Conservation (phyloP, 2,113 vertebrate species). For the Hydrolagus affinis region DNA sequence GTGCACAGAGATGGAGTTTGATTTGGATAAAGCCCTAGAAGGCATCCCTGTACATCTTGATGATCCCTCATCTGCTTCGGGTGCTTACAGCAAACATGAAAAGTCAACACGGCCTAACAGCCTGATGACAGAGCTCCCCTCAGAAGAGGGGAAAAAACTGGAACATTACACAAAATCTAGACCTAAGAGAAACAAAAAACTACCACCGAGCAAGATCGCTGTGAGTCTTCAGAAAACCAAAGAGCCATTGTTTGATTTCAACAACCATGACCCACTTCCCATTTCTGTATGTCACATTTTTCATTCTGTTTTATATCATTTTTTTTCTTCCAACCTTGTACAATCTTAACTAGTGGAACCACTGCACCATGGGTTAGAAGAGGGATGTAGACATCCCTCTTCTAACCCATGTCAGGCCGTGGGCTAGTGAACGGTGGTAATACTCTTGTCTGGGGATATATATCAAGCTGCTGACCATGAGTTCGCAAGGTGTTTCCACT, state of each 20-base stretch:
- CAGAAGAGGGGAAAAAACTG: slow-evolving; percentile 84
- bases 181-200: slow-evolving; percentile 85
- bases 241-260: background rate
- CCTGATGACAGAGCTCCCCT: slow-evolving; percentile 75
- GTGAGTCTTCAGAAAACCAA: slow-evolving; percentile 56
- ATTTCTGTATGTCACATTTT: background rate
- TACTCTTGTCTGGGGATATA: too few relatives aligned
- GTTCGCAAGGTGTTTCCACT: too few relatives aligned
- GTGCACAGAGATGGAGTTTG: slow-evolving; percentile 89
- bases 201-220: slow-evolving; percentile 72
- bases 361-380: too few relatives aligned
- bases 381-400: too few relatives aligned
- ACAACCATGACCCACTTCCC: too few relatives aligned
- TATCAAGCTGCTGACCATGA: too few relatives aligned
- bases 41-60: slow-evolving; percentile 80
- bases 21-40: slow-evolving; percentile 88
- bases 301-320: background rate
- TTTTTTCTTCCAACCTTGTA: too few relatives aligned
- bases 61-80: slow-evolving; percentile 54
- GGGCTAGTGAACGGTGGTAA: too few relatives aligned
- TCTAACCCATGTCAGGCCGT: too few relatives aligned
- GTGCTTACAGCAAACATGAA: slow-evolving; percentile 49
- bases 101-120: slow-evolving; percentile 57
- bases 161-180: slow-evolving; percentile 91
- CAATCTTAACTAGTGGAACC: too few relatives aligned